Conservation (phyloP, 2,888 invertebrate genomes). For the Drosophila antonietae region DNA sequence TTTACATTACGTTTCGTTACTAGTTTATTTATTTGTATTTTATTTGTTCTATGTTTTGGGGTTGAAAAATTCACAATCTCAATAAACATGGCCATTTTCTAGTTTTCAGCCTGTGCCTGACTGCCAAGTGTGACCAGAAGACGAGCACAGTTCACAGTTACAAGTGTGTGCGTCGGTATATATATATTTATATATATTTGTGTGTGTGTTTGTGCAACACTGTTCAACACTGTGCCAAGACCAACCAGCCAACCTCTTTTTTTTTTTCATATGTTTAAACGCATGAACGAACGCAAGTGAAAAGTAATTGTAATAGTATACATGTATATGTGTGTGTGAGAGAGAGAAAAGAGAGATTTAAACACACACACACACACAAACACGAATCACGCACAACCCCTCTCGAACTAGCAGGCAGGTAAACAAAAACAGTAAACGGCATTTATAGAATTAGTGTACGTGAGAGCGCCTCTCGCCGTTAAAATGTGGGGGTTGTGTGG, state of each 20-base stretch:
- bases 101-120: conserved; percentile 21
- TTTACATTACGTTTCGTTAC: conserved; percentile 23
- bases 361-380: conserved; percentile 25
- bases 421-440: conserved; percentile 65
- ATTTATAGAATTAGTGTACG: conserved; percentile 38
- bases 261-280: conserved; percentile 30
- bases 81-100: conserved; percentile 47
- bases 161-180: conserved; percentile 38
- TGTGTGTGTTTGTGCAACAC: conserved; percentile 24
- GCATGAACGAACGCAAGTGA: conserved; percentile 49
- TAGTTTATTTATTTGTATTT: neutral
- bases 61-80: conserved; percentile 47
- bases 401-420: conserved; percentile 50
- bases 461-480: conserved; percentile 43
- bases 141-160: conserved; percentile 19
- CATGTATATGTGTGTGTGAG: neutral
- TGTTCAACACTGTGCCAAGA: conserved; percentile 35
- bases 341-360: conserved; percentile 16
- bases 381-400: conserved; percentile 32
- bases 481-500: conserved; percentile 50
- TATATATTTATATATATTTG: neutral
- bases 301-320: conserved; percentile 42
- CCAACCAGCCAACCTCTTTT: conserved; percentile 14
- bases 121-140: conserved; percentile 49
- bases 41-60: conserved; percentile 13